Evolutionary conservation across 2,113 vertebrate genomes (phyloP).

Genomic region (Corythornis madagascariensis): DNA sequence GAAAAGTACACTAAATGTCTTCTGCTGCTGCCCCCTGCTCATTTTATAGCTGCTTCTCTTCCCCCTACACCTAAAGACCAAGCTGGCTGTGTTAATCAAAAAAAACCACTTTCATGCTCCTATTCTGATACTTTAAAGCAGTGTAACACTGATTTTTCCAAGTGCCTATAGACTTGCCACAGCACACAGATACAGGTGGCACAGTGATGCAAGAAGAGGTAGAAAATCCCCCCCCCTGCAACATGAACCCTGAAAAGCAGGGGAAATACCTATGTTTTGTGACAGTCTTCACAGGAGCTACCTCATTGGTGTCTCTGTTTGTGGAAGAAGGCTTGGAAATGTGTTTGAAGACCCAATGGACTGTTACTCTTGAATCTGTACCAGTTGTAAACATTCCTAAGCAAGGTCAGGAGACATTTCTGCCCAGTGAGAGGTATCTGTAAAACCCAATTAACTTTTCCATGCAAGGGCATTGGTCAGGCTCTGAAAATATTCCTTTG

Average conservation of each 20-base stretch:
- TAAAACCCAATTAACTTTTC: neutral
- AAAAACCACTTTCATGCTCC: neutral
- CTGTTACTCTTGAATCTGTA: neutral
- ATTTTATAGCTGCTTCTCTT: neutral
- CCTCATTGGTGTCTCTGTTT: neutral
- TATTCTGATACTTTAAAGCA: neutral
- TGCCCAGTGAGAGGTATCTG: neutral
- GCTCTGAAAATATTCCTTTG: neutral
- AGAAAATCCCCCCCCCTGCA: neutral
- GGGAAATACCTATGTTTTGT: neutral
- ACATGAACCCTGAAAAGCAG: neutral
- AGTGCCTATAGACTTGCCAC: neutral
- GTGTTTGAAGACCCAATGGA: neutral
- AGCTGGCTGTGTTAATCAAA: neutral
- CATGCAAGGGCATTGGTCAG: neutral
- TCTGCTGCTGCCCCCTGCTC: neutral
- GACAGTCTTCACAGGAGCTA: neutral
- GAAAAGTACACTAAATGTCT: constrained; percentile 5
- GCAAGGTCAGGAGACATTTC: neutral
- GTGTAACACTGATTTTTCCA: neutral
- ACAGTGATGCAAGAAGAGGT: neutral
- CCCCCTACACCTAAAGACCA: neutral
- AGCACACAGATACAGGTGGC: neutral
- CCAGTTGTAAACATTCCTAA: neutral
- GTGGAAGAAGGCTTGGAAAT: neutral